Conservation (phyloP, 2,797 vertebrate genomes). For the Hypotaenidia philippensis region DNA sequence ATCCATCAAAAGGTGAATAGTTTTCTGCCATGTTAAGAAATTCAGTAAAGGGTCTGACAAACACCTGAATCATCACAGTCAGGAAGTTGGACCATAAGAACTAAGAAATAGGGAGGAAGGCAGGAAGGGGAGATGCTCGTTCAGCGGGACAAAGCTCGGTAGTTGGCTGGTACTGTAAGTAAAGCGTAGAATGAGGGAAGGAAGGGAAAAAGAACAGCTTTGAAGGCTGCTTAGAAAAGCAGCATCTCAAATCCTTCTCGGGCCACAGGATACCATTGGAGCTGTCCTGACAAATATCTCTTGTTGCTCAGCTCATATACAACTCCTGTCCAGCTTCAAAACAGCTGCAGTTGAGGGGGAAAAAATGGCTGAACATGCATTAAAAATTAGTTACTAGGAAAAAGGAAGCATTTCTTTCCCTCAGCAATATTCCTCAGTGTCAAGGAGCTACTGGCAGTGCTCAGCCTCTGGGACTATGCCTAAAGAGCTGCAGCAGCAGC, state of each 20-base stretch:
- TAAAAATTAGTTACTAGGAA: neutral
- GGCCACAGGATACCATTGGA: neutral
- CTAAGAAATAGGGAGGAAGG: neutral
- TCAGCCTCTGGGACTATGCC: neutral
- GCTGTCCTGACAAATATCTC: neutral
- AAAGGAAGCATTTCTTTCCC: slow-evolving; percentile 23
- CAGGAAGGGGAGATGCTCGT: neutral
- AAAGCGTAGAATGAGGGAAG: neutral
- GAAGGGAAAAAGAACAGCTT: neutral
- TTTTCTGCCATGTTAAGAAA: neutral
- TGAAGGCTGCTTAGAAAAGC: neutral
- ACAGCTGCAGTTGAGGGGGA: neutral
- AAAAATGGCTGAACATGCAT: neutral
- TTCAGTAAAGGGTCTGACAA: neutral
- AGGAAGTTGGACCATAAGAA: neutral
- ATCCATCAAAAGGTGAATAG: neutral
- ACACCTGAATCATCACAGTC: neutral
- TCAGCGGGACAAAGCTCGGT: neutral
- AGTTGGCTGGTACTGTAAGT: neutral
- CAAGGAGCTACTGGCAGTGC: slow-evolving; percentile 5
- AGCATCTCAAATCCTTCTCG: neutral
- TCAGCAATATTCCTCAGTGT: slow-evolving; percentile 46
- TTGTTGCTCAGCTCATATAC: neutral
- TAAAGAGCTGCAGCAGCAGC: slow-evolving; percentile 11
- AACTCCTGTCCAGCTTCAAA: neutral